Base-by-base conservation (phyloP, 2,888 invertebrate genomes). In the Lithophane leautieri region DNA sequence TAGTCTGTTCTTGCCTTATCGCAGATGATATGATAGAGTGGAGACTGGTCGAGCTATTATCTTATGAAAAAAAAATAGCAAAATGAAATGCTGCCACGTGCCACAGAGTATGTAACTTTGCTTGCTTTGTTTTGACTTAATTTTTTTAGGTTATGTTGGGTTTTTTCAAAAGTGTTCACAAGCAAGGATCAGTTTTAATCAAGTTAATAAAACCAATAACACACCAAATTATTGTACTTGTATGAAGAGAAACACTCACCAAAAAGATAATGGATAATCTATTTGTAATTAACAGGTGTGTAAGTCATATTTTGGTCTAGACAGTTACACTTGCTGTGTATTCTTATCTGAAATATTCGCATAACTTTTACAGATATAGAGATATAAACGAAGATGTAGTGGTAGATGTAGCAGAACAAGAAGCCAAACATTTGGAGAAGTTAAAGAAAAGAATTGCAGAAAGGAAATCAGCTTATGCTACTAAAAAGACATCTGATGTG, bases 221-320 rank as follows among this genome's bases (percentile, higher is more conserved):
- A 7, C 44, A 28, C 12, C 1, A 40, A 25, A 47, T 22, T 12
- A n/a, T 19, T 54, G 7, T 42, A 25, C 8, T 50, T 70, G 11
- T n/a, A 71, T 60, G 14, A 72, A 61, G n/a, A 58, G 22, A 4
- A 19, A 52, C 14, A 3, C 12, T 58, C 25, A 40, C 11, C 34
- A 44, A 71, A n/a, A 60, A 54, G 6, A 78, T 12, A 98, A 80
- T 98, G 98, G 97, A 97, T 44, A 78, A 65, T 94, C 95, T 98
- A 85, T 98, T 98, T 91, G 97, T 98, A 81, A 97, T 98, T 71
- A 97, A 98, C 90, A 97, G 98, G 98, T 98, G 94, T 87, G 86
- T 62, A 63, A 52, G 9, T 61, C 34, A 42, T 56, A 62, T 56
- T 42, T 42, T 8, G 4, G 2, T 22, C 3, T 22, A 71, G 50